Percentiles rank a stretch among this genome's conserved stretches.
Conservation (phyloP, 2,888 invertebrate species). For the Polyommatus icarus region DNA sequence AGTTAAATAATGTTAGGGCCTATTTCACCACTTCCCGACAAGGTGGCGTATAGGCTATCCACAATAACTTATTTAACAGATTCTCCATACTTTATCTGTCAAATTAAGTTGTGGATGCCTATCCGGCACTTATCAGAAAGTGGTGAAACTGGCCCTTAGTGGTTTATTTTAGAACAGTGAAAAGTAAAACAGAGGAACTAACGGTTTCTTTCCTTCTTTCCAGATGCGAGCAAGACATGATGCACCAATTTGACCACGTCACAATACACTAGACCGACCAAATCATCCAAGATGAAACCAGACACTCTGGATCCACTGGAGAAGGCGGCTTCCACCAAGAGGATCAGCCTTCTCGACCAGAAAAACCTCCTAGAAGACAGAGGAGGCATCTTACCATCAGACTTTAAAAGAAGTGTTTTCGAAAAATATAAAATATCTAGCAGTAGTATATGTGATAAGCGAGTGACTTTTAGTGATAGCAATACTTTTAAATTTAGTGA, state of each 20-base stretch:
- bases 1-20: no score
- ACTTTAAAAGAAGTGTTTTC: conserved; percentile 44
- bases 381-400: conserved; percentile 56
- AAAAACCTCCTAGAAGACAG: conserved; percentile 73
- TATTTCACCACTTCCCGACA: no score
- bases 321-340: conserved; percentile 60
- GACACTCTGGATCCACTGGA: conserved; percentile 54
- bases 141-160: no score
- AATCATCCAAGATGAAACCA: conserved; percentile 55
- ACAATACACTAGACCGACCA: conserved; percentile 45
- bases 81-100: no score
- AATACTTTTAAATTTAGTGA: conserved; percentile 56
- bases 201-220: conserved; percentile 52
- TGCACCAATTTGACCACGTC: conserved; percentile 63
- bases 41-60: no score
- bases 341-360: conserved; percentile 65
- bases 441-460: conserved; percentile 62
- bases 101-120: no score
- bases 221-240: conserved; percentile 72
- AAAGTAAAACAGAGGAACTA: conserved; percentile 27
- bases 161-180: no score
- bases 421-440: conserved; percentile 51
- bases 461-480: conserved; percentile 47
- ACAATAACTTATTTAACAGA: no score
- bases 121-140: no score